Conservation (phyloP, 2,888 invertebrate species). For the Dendrolimus houi region DNA sequence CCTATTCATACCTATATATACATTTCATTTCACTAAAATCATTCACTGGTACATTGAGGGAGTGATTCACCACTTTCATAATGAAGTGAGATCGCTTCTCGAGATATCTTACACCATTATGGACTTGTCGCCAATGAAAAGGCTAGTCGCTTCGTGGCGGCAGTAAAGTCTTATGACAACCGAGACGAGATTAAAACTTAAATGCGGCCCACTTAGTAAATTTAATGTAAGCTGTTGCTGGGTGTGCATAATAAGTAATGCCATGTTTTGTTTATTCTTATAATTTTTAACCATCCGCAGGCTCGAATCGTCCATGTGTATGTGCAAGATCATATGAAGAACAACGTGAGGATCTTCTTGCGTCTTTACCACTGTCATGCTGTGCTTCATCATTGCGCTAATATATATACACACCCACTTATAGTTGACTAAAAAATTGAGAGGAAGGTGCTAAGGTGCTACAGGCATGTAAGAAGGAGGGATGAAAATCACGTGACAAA, state of each 20-base stretch:
- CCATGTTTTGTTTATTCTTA: background rate
- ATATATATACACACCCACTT: too few relatives aligned
- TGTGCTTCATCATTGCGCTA: too few relatives aligned
- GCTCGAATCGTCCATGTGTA: too few relatives aligned
- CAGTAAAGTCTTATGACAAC: background rate
- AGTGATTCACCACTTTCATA: background rate
- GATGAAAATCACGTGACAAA: too few relatives aligned
- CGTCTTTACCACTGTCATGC: too few relatives aligned
- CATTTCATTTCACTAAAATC: slow-evolving; percentile 20
- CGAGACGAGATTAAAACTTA: background rate
- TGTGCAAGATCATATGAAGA: too few relatives aligned
- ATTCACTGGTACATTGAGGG: slow-evolving; percentile 12
- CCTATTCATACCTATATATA: slow-evolving; percentile 27
- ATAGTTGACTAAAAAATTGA: too few relatives aligned
- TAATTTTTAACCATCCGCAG: too few relatives aligned
- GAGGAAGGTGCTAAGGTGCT: too few relatives aligned
- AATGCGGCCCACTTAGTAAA: background rate
- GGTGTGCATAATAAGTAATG: background rate
- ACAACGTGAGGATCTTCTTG: too few relatives aligned
- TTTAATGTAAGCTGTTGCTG: background rate
- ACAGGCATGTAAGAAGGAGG: too few relatives aligned
- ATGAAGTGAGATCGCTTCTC: background rate
- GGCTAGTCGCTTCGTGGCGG: background rate
- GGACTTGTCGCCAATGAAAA: background rate
- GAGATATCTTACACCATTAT: background rate